Evolutionary conservation across 2,888 invertebrate genomes (phyloP).

Genomic region (Frankliniella fusca): DNA sequence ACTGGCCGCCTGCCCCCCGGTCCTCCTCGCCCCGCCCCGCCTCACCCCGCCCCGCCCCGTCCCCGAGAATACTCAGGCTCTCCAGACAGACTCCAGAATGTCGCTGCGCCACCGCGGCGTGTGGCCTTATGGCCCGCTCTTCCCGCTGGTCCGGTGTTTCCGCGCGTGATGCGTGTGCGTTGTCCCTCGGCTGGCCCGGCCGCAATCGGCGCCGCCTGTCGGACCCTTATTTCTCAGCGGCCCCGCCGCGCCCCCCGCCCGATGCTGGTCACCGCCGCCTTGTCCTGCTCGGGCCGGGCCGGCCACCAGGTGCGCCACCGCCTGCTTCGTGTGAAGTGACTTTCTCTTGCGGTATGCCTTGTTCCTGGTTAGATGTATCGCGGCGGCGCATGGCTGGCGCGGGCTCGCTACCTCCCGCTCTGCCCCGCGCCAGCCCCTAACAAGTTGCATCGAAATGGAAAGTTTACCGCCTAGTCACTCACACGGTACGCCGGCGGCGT

Average conservation of each 20-base stretch:
- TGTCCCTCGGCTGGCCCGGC: background rate
- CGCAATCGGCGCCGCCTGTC: background rate
- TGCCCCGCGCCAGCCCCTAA: background rate
- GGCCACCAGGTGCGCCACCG: too few relatives aligned
- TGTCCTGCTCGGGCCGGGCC: background rate
- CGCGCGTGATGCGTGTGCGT: background rate
- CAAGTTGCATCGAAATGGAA: conserved; percentile 18
- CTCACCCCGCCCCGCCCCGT: too few relatives aligned
- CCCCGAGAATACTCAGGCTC: too few relatives aligned
- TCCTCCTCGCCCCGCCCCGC: too few relatives aligned
- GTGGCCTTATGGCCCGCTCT: too few relatives aligned
- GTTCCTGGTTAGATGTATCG: conserved; percentile 26
- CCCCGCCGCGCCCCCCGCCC: background rate
- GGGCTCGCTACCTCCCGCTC: background rate
- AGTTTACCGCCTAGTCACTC: background rate
- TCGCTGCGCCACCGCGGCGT: too few relatives aligned
- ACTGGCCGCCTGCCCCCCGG: too few relatives aligned
- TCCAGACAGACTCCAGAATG: too few relatives aligned
- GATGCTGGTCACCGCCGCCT: background rate
- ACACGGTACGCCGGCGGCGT: background rate
- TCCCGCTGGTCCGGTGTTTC: too few relatives aligned
- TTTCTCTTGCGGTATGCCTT: conserved; percentile 26
- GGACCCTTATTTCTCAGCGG: background rate
- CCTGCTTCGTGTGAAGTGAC: conserved; percentile 13
- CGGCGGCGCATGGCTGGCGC: background rate